phyloP scores from a whole-genome alignment of 2,797 vertebrate genomes.

The Phataginus tetradactyla region DNA sequence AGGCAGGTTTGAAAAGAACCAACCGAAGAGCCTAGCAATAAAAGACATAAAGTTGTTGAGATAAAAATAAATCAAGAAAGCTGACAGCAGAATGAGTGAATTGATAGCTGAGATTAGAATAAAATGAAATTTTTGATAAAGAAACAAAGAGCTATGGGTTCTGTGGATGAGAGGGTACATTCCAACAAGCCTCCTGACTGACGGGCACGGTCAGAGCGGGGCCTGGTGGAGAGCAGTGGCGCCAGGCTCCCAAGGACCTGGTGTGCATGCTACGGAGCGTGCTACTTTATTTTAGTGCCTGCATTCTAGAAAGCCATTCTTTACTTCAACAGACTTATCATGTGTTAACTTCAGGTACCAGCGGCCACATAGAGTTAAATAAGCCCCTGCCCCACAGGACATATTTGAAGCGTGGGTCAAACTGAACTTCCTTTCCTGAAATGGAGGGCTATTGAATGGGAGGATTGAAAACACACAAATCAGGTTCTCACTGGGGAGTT shows the following conservation, averaged over 20 bases:
- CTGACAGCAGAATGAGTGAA: neutral
- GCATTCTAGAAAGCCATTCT: neutral
- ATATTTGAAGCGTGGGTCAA: neutral
- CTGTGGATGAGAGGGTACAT: neutral
- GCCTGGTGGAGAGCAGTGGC: neutral
- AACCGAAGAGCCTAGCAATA: neutral
- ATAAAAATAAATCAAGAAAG: neutral
- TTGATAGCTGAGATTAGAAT: neutral
- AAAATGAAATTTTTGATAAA: neutral
- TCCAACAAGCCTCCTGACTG: neutral
- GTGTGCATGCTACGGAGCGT: rapidly evolving
- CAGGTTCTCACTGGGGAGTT: neutral
- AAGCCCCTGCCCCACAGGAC: neutral
- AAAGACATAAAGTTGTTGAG: neutral
- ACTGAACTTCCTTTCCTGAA: neutral
- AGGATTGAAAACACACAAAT: neutral
- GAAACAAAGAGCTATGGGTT: neutral
- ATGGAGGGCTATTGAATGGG: neutral
- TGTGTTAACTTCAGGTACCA: neutral
- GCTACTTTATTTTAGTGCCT: neutral
- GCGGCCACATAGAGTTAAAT: neutral
- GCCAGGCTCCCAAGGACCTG: neutral
- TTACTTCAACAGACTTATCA: neutral
- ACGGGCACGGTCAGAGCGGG: too few relatives aligned
- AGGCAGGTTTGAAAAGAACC: neutral